Base-by-base conservation (phyloP, 2,888 invertebrate species). In the Chloroclystis v-ata region DNA sequence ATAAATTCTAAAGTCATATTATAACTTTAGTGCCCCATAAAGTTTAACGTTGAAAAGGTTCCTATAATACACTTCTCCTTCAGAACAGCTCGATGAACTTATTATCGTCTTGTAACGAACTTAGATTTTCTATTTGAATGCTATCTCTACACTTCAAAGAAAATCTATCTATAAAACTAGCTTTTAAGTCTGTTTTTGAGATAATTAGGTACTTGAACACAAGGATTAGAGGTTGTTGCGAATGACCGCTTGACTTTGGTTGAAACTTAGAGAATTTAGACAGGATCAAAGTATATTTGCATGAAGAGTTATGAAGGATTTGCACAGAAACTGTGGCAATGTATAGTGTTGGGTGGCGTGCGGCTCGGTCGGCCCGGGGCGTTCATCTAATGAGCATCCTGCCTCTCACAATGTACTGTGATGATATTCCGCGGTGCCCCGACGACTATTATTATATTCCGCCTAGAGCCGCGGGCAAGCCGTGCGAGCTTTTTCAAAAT, bases 381-480 rank as follows among this genome's bases (percentile, higher is more conserved):
- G 75, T 65, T 77, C 80, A 79, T 79, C 85, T 86, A 86, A 86
- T 85, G 85, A 86, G 85, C 85, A 81, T 86, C 85, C 85, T 82
- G 85, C 77, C 72, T 68, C 75, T 76, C 82, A 84, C 83, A 85
- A 84, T 85, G 80, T 84, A 79, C 80, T 61, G 76, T 80, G 82
- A 80, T 81, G 80, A 78, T 82, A 82, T 77, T 79, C 75, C 72
- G 75, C 71, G 72, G 77, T 72, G 72, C 67, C 77, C 74, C 75
- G 74, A 75, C 81, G 72, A 79, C 78, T 79, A 79, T 84, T 84
- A 84, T 84, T 81, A 82, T 84, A 84, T 82, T 77, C 75, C 70
- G 68, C 72, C 76, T 69, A 69, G 60, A 58, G 69, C 74, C 77
- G 74, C 59, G 56, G 72, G 82, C 79, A 53, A 59, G 58, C 65